These are phyloP conservation scores for Dendrocincla tyrannina DNA, from an alignment of 2,797 vertebrate species.

Conservation along the genomic window DNA sequence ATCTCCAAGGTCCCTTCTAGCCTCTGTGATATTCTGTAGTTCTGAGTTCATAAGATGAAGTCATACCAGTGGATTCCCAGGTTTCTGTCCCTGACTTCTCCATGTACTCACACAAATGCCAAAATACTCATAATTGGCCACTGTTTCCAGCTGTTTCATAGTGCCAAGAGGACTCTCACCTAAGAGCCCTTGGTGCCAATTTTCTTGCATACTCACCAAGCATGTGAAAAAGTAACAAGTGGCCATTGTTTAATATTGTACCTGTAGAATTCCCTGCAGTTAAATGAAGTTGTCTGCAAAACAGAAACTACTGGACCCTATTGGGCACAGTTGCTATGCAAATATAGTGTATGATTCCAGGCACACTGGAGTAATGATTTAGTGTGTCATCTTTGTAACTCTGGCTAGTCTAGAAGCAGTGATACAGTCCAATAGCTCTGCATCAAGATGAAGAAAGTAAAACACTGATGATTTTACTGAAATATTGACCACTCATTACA, in stretches of 20 bases:
- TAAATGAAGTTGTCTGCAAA: not conserved
- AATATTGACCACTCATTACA: not conserved
- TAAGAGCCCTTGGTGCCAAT: not conserved
- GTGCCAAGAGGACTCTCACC: not conserved
- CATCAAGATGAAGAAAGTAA: not conserved
- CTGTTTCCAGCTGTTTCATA: not conserved
- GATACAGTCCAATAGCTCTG: not conserved
- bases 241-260: not conserved
- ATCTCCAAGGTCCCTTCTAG: not conserved
- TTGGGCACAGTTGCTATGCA: not conserved
- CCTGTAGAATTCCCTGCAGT: not conserved
- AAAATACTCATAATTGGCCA: not conserved
- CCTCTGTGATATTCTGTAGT: not conserved
- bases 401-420: not conserved
- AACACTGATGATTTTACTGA: not conserved
- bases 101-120: not conserved
- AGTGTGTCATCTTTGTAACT: not conserved
- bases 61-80: not conserved
- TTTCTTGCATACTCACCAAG: not conserved
- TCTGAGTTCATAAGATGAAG: not conserved
- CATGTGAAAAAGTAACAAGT: not conserved
- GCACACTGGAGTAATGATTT: not conserved
- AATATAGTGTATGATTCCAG: not conserved
- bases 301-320: not conserved
- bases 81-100: not conserved